A percentile compares a stretch with the other conserved stretches of the same genome.
phyloP scores from a whole-genome alignment of 1,140 invertebrate genomes.

The Agrypnia vestita region DNA sequence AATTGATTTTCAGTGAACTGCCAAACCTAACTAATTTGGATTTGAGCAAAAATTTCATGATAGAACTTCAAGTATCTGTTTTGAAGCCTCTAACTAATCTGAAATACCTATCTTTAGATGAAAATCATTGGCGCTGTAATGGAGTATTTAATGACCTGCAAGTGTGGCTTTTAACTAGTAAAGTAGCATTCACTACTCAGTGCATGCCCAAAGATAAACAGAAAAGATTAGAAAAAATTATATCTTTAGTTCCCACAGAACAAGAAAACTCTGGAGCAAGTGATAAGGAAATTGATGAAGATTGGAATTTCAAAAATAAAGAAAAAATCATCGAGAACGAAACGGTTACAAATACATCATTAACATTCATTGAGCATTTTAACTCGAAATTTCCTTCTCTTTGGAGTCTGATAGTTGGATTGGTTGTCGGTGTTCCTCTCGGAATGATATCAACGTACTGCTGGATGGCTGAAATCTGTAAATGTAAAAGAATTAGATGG shows the following conservation, averaged over 20 bases:
- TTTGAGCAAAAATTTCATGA: conserved; percentile 71
- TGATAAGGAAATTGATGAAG: conserved; percentile 58
- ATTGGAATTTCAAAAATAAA: conserved; percentile 68
- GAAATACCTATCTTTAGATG: conserved; percentile 66
- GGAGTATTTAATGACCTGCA: conserved; percentile 66
- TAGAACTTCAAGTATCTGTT: conserved; percentile 66
- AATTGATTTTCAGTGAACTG: conserved; percentile 67
- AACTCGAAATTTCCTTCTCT: conserved; percentile 68
- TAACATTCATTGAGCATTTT: conserved; percentile 67
- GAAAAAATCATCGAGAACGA: conserved; percentile 48
- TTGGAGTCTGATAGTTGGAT: conserved; percentile 67
- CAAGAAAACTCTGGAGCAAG: conserved; percentile 59
- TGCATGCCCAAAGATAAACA: conserved; percentile 57
- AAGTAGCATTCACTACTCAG: conserved; percentile 65
- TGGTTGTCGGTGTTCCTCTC: conserved; percentile 67
- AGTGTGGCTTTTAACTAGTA: conserved; percentile 65
- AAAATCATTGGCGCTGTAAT: conserved; percentile 70
- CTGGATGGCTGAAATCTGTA: conserved; percentile 67
- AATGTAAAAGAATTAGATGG: conserved; percentile 63
- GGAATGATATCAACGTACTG: conserved; percentile 68
- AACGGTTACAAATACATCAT: conserved; percentile 49
- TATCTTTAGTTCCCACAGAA: conserved; percentile 62
- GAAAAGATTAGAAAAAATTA: conserved; percentile 70
- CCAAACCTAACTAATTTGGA: conserved; percentile 71
- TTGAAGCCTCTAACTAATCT: conserved; percentile 67